Percentiles rank a stretch among this genome's conserved stretches.
These are phyloP conservation scores for Clarias fuscus DNA, from an alignment of 2,797 vertebrate species.

Conservation along the genomic window DNA sequence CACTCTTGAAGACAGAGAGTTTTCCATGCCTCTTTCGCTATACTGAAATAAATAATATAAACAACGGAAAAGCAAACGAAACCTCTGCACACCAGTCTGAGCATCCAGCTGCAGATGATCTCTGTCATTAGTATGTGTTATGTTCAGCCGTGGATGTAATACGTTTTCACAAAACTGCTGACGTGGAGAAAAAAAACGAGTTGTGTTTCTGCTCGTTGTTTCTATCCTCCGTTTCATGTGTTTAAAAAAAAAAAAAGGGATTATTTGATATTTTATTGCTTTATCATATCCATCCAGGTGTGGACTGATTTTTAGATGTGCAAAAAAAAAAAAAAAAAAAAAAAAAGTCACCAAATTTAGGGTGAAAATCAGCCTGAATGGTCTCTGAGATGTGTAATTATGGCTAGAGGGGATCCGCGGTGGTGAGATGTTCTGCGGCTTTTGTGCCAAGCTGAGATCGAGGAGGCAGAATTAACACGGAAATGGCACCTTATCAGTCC, in stretches of 20 bases:
- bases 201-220: constrained; percentile 36
- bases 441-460: constrained; percentile 48
- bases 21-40: neutral
- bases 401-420: constrained; percentile 29
- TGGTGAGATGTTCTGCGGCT: constrained; percentile 36
- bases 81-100: neutral
- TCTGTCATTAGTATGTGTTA: constrained; percentile 44
- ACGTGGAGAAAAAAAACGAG: constrained; percentile 28
- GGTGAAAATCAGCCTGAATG: constrained; percentile 18
- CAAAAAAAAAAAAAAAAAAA: too few species aligned
- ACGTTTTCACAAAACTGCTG: constrained; percentile 45
- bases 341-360: neutral
- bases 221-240: constrained; percentile 23
- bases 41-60: neutral
- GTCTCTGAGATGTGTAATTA: constrained; percentile 40
- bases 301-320: neutral
- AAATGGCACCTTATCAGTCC: constrained; percentile 52
- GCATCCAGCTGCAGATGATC: constrained; percentile 50
- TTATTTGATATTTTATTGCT: constrained; percentile 26
- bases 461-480: constrained; percentile 53
- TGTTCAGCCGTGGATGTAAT: constrained; percentile 22
- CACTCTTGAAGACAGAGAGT: neutral
- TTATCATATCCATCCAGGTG: constrained; percentile 34
- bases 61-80: neutral
- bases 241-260: constrained; percentile 44